Conservation (phyloP, 2,888 invertebrate species). For the Lasioglossum morio region DNA sequence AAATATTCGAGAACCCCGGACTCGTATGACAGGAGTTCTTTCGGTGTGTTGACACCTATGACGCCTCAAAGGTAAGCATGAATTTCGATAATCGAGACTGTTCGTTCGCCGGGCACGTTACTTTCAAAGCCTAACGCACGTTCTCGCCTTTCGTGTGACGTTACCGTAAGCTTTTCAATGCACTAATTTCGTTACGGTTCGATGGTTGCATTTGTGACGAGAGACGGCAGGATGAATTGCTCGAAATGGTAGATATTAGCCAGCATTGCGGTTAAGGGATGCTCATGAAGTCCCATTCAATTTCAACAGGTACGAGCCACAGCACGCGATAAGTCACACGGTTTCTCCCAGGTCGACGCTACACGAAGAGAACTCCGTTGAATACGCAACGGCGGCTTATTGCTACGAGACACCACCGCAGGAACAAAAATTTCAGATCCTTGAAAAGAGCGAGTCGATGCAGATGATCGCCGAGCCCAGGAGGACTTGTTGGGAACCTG, state of each 20-base stretch:
- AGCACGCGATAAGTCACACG: conserved; percentile 67
- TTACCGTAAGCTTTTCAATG: not conserved
- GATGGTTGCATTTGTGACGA: not conserved
- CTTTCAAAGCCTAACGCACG: not conserved
- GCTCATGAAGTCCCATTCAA: not conserved
- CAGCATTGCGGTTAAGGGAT: not conserved
- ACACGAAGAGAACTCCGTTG: conserved; percentile 80
- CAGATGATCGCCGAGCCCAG: conserved; percentile 66
- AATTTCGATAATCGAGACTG: not conserved
- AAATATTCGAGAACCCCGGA: conserved; percentile 78
- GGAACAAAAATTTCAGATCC: conserved; percentile 74
- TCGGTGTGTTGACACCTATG: conserved; percentile 77
- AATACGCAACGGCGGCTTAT: conserved; percentile 76
- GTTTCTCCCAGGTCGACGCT: conserved; percentile 76
- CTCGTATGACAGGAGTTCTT: conserved; percentile 77
- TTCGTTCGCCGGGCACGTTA: not conserved
- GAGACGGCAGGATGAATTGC: not conserved
- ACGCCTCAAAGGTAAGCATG: conserved; percentile 79
- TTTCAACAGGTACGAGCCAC: conserved; percentile 73
- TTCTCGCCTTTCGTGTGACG: not conserved
- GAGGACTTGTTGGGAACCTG: conserved; percentile 77
- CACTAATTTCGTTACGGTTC: not conserved
- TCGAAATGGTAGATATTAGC: not conserved
- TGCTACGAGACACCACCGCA: conserved; percentile 81
- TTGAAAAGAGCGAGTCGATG: conserved; percentile 64